A percentile compares a stretch with the other conserved stretches of the same genome.
These are phyloP conservation scores for Gymnoscopelus braueri DNA, from an alignment of 2,797 vertebrate species.

Conservation along the genomic window DNA sequence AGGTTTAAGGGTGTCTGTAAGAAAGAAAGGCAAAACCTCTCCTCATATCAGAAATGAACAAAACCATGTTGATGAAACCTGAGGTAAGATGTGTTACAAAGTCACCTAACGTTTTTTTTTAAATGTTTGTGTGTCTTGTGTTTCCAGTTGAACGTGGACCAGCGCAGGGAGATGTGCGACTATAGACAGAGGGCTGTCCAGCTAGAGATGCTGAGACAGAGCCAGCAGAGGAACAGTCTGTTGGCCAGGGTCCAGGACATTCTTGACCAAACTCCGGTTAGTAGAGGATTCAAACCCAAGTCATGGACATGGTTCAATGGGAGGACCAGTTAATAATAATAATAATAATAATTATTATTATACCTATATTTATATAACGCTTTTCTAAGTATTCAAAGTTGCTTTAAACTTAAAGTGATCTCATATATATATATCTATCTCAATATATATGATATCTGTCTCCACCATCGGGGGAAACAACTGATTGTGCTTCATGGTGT, in stretches of 20 bases:
- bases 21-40: not conserved
- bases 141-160: conserved; percentile 84
- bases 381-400: too few species aligned
- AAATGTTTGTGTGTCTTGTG: not conserved
- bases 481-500: too few species aligned
- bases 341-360: too few species aligned
- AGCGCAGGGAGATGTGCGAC: conserved; percentile 83
- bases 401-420: too few species aligned
- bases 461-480: too few species aligned
- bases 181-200: conserved; percentile 85
- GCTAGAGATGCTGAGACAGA: conserved; percentile 79
- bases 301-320: not conserved
- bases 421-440: too few species aligned
- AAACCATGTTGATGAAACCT: too few species aligned
- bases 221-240: conserved; percentile 77
- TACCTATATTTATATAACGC: too few species aligned
- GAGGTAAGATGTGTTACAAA: not conserved
- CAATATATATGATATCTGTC: too few species aligned
- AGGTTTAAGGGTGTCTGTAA: conserved; percentile 7
- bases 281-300: conserved; percentile 12
- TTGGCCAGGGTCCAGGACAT: conserved; percentile 83
- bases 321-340: too few species aligned
- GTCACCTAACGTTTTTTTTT: not conserved
- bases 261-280: conserved; percentile 87
- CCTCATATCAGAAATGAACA: not conserved